Percentiles rank a stretch among this genome's conserved stretches.
Conservation (phyloP, 2,888 invertebrate species). For the Cerastis leucographa region DNA sequence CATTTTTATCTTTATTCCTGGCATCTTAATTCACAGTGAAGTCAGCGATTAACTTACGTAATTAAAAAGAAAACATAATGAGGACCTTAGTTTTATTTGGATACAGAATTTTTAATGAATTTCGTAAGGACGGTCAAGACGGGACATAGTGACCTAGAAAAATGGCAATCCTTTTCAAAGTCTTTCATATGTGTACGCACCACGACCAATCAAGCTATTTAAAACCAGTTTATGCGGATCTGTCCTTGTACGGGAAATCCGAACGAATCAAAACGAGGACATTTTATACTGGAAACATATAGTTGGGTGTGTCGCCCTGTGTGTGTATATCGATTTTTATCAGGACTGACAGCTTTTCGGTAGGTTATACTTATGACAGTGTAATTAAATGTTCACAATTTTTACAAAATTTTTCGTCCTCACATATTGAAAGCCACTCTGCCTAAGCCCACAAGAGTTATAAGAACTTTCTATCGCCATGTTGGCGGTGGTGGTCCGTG, state of each 20-base stretch:
- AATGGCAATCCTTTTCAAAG: neutral
- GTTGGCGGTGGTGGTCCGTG: constrained; percentile 38
- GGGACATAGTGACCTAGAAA: neutral
- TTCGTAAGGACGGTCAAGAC: neutral
- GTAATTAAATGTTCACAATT: neutral
- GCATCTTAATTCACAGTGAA: constrained; percentile 56
- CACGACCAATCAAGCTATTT: neutral
- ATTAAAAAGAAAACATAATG: constrained; percentile 54
- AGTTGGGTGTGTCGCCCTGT: too few relatives aligned
- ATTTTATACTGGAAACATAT: neutral
- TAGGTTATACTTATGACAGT: neutral
- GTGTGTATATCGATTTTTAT: neutral
- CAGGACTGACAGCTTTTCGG: neutral
- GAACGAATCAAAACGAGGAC: too few relatives aligned
- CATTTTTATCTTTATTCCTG: constrained; percentile 62
- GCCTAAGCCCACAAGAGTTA: too few relatives aligned
- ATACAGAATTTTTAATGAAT: constrained; percentile 17
- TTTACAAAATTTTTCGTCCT: neutral
- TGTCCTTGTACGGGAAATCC: too few relatives aligned
- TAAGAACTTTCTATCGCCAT: constrained; percentile 34
- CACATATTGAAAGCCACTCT: neutral
- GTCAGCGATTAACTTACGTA: constrained; percentile 51
- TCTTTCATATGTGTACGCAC: neutral
- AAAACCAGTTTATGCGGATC: neutral
- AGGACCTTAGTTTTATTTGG: constrained; percentile 37